Conservation (phyloP, 2,888 invertebrate species). For the Muscina levida region DNA sequence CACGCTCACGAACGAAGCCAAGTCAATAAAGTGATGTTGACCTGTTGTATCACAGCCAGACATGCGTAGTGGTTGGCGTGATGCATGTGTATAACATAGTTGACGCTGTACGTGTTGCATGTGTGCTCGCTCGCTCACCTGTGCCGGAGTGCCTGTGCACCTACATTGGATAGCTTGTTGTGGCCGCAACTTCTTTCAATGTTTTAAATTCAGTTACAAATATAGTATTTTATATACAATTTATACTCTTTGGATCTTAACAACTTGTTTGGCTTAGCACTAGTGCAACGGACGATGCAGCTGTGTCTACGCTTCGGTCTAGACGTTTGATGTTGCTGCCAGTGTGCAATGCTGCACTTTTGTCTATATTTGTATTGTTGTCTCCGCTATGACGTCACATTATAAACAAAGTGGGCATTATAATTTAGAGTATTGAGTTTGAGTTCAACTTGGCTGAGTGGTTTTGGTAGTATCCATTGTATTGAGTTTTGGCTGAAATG, state of each 20-base stretch:
- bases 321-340: slow-evolving; percentile 21
- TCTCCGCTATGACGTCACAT: neutral
- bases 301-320: slow-evolving; percentile 38
- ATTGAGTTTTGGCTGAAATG: neutral
- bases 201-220: slow-evolving; percentile 14
- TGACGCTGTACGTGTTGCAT: neutral
- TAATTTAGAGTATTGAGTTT: neutral
- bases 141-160: neutral
- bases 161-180: neutral
- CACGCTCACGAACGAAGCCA: slow-evolving; percentile 1
- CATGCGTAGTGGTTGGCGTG: neutral
- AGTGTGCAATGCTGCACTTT: slow-evolving; percentile 8
- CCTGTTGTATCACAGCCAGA: neutral
- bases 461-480: neutral
- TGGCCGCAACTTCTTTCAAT: neutral
- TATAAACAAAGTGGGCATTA: too few relatives aligned
- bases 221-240: neutral
- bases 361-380: neutral
- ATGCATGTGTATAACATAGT: neutral
- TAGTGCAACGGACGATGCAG: slow-evolving; percentile 24
- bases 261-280: neutral
- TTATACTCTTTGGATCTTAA: neutral
- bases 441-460: neutral
- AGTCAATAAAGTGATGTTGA: slow-evolving; percentile 6
- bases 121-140: neutral